Evolutionary conservation across 1,140 invertebrate species (phyloP).

Genomic region (Frieseomelitta varia): DNA sequence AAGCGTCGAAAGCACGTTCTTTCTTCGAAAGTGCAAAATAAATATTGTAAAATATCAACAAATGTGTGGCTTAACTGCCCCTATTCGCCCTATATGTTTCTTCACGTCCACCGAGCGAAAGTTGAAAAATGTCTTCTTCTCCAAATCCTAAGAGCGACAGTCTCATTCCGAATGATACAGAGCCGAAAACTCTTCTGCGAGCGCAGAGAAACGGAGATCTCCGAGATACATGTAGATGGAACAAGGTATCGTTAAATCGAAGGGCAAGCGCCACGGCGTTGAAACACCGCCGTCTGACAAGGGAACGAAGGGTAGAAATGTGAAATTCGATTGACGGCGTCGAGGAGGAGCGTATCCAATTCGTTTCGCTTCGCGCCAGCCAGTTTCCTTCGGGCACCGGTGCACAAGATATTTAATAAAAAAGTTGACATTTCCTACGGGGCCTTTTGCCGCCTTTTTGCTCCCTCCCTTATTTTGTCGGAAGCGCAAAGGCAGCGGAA

Average conservation of each 20-base stretch:
- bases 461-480: not conserved
- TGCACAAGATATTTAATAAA: slow-evolving; percentile 65
- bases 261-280: not conserved
- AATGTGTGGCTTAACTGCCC: too few relatives aligned
- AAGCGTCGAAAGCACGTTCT: too few relatives aligned
- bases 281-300: not conserved
- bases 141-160: not conserved
- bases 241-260: slow-evolving; percentile 31
- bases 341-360: slow-evolving; percentile 37
- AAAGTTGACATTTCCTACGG: slow-evolving; percentile 65
- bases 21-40: too few relatives aligned
- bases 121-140: too few relatives aligned
- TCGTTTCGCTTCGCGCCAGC: slow-evolving; percentile 38
- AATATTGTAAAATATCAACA: too few relatives aligned
- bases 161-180: not conserved
- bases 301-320: not conserved
- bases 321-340: slow-evolving; percentile 32
- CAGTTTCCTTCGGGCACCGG: slow-evolving; percentile 33
- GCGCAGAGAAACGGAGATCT: not conserved
- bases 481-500: not conserved
- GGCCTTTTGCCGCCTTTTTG: slow-evolving; percentile 11
- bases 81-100: too few relatives aligned
- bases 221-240: not conserved
- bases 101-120: too few relatives aligned
- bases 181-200: not conserved